phyloP scores from a whole-genome alignment of 2,888 invertebrate genomes.

The Polydrusus tereticollis region DNA sequence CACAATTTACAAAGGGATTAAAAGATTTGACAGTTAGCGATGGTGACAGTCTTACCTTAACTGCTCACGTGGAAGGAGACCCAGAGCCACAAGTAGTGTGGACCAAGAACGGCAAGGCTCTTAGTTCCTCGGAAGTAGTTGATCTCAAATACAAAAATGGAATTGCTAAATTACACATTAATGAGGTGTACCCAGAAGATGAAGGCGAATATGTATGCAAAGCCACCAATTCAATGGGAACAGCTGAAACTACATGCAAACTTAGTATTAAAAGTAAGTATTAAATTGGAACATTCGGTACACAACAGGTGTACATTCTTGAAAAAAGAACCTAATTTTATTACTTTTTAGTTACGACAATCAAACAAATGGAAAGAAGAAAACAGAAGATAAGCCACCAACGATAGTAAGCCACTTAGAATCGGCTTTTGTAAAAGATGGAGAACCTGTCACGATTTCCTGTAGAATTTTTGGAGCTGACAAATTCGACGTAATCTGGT shows the following conservation, averaged over 20 bases:
- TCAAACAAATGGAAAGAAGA: conserved; percentile 66
- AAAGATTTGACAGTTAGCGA: conserved; percentile 84
- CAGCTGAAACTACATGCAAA: conserved; percentile 86
- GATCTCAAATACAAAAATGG: conserved; percentile 94
- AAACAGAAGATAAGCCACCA: conserved; percentile 82
- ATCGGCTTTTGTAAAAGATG: conserved; percentile 87
- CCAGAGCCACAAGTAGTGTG: conserved; percentile 94
- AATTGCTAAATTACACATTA: conserved; percentile 87
- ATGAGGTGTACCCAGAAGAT: conserved; percentile 95
- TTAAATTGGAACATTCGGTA: no score
- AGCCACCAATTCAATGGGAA: conserved; percentile 92
- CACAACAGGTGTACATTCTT: no score
- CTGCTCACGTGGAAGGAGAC: conserved; percentile 89
- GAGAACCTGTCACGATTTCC: conserved; percentile 87
- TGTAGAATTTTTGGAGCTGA: conserved; percentile 89
- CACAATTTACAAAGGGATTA: conserved; percentile 85
- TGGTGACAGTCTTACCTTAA: conserved; percentile 87
- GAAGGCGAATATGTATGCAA: conserved; percentile 91
- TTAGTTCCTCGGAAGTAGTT: conserved; percentile 85
- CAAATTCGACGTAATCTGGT: conserved; percentile 95
- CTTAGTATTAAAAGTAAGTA: conserved; percentile 86
- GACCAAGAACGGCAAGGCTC: conserved; percentile 86
- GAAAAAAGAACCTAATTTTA: no score
- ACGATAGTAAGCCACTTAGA: conserved; percentile 88
- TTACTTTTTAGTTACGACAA: no score